Base-by-base conservation (phyloP, 2,888 invertebrate genomes). In the Standfussiana lucernea region DNA sequence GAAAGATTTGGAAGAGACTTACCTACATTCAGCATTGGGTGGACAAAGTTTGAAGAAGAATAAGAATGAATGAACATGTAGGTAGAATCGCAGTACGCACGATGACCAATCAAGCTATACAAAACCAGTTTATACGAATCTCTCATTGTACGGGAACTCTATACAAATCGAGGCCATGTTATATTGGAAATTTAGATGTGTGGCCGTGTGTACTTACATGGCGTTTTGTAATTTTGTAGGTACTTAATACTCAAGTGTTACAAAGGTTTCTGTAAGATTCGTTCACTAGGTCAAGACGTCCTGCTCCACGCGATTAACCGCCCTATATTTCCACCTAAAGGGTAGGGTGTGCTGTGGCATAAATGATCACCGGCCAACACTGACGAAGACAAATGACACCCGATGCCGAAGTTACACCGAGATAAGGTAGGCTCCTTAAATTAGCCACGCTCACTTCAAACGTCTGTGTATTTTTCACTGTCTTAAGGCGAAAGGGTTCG, bases 291-390 rank as follows among this genome's bases (percentile, higher is more conserved):
- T 79, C 82, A 77, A 64, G 28, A 24, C 3, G 8, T 18, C 37
- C 15, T 24, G 90, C 79, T 87, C 72, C 65, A 8, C 64, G 64
- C 7, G 88, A 79, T 82, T 7, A 8, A 0, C 2, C 5, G 64
- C 90, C 92, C 90, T 95, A 83, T 90, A 69, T 92, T 88, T 80
- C 62, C 88, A 91, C 68, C 88, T 91, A 95, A 96, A 96, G 96
- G 96, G 96, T 95, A 95, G 96, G 96, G 96, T 97, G 97, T 97
- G 97, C 96, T 96, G 95, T 94, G 94, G 97, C 97, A 97, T 97
- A 97, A 97, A 97, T 96, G 96, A 97, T 97, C 96, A 95, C 96
- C 95, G 94, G 94, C 94, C 94, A 94, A 93, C 94, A 92, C 93
- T 96, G 97, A 97, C 97, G 97, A 97, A 97, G 97, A 97, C 96